Conservation (phyloP, 2,797 vertebrate species). For the Acanthurus leucopareius region DNA sequence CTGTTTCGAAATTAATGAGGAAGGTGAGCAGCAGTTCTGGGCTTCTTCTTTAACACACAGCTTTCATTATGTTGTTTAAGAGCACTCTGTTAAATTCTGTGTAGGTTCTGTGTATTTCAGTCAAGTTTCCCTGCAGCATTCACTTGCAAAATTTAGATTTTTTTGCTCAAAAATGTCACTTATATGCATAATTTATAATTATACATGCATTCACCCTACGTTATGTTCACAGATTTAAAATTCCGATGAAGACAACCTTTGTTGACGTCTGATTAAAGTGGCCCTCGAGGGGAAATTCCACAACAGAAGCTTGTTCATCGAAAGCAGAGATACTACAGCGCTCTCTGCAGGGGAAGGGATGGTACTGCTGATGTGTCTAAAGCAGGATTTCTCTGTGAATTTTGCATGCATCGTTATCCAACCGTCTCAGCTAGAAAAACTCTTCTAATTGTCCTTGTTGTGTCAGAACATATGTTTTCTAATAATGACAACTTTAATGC, state of each 20-base stretch:
- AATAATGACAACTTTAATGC: too few relatives aligned
- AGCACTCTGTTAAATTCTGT: neutral
- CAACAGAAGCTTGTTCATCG: slow-evolving; percentile 6
- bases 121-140: slow-evolving; percentile 14
- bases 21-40: slow-evolving; percentile 60
- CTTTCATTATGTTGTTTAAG: slow-evolving; percentile 14
- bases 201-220: slow-evolving; percentile 2
- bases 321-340: slow-evolving; percentile 35
- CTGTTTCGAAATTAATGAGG: slow-evolving; percentile 82
- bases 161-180: slow-evolving; percentile 2
- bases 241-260: slow-evolving; percentile 51
- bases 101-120: neutral
- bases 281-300: slow-evolving; percentile 26
- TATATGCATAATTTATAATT: slow-evolving; percentile 10
- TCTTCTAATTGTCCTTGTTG: neutral
- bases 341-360: slow-evolving; percentile 42
- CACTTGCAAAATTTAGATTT: neutral
- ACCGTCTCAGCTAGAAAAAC: slow-evolving; percentile 20
- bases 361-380: slow-evolving; percentile 26
- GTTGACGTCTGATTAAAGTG: slow-evolving; percentile 33
- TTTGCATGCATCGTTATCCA: slow-evolving; percentile 6
- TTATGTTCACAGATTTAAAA: slow-evolving; percentile 60
- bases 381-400: slow-evolving; percentile 9
- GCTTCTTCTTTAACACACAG: neutral
- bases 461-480: slow-evolving; percentile 25